Conservation (phyloP, 2,113 vertebrate species). For the Serinus canaria region DNA sequence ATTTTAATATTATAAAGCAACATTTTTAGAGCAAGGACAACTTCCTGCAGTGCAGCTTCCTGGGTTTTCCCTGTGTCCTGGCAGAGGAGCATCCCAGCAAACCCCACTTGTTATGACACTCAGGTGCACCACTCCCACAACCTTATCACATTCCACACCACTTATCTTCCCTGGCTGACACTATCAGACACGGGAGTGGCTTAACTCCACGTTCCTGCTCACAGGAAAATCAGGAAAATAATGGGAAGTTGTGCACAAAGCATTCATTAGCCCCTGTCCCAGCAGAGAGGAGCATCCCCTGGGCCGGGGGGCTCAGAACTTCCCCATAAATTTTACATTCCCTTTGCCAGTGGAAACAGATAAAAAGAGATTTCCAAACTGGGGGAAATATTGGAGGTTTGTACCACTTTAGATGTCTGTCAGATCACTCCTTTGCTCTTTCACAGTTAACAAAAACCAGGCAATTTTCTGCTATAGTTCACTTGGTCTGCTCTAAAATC, state of each 20-base stretch:
- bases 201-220: background rate
- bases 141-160: background rate
- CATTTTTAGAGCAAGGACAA: background rate
- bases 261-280: background rate
- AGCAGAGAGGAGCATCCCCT: background rate
- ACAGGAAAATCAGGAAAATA: background rate
- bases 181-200: background rate
- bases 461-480: background rate
- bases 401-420: background rate
- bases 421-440: background rate
- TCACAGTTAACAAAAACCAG: background rate
- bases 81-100: background rate
- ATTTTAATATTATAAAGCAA: background rate
- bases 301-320: background rate
- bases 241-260: background rate
- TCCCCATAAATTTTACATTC: background rate
- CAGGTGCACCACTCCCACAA: background rate
- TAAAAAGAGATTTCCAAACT: background rate
- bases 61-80: background rate
- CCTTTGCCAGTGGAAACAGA: background rate
- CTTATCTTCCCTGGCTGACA: background rate
- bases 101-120: background rate
- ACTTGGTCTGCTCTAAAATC: background rate
- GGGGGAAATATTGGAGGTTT: background rate
- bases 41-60: background rate